Evolutionary conservation across 2,888 invertebrate species (phyloP), one percentile per base, ranked within the genome.

Genomic region (Brenthis ino): DNA sequence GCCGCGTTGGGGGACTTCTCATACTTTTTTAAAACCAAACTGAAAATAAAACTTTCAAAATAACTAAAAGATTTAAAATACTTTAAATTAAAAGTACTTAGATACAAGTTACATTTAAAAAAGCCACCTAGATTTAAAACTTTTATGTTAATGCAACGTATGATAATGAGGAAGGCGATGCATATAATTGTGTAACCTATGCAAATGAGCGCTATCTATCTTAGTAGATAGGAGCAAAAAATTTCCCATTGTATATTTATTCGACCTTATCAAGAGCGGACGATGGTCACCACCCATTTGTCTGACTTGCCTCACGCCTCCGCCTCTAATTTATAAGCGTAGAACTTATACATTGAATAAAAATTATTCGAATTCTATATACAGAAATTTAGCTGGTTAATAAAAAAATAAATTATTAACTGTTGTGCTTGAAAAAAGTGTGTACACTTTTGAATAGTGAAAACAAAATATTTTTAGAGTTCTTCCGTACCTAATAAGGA

Each of bases 141-240:
- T 14, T 47, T n/a, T 16, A 65, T 56, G 63, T 33, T 50, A 50
- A 57, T 56, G 47, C 33, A 57, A 50, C 24, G 56, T 65, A 65
- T 48, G 61, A 33, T 61, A 61, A 61, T 61, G 33, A 37, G 61
- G 37, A 51, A 51, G 16, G 37, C 51, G 37, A 33, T 53, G 50
- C 37, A 61, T 51, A 37, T 61, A 51, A 51, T 51, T 61, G 51
- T 16, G 37, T 24, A 64, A 60, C 64, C 28, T 55, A 60, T 64
- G 58, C n/a, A 58, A 64, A 64, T 64, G 37, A 16, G 20, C 16
- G 33, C 57, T 20, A 65, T 57, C 50, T n/a, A 37, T 55, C 33
- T 55, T 60, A 37, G n/a, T 50, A 51, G 61, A 63, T 61, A 63
- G 33, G 14, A 12, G 37, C 20, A 53, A 63, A 63, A 53, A 63